phyloP scores from a whole-genome alignment of 2,113 vertebrate species.

The Ranitomeya imitator region DNA sequence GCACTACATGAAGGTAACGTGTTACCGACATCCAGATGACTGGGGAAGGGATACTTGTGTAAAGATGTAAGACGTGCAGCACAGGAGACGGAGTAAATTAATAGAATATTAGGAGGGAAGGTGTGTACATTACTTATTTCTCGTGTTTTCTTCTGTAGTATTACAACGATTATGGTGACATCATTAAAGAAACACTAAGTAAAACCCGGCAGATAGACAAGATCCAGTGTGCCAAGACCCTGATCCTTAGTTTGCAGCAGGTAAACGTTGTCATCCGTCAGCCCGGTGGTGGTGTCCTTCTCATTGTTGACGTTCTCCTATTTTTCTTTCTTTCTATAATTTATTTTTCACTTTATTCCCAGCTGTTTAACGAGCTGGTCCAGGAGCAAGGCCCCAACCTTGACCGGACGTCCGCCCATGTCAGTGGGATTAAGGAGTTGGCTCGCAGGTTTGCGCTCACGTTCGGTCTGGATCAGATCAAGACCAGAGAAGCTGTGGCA shows the following conservation, averaged over 20 bases:
- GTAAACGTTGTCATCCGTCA: conserved; percentile 68
- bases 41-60: not conserved
- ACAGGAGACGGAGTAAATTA: not conserved
- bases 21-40: not conserved
- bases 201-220: conserved; percentile 98
- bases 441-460: conserved; percentile 96
- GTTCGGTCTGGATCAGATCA: conserved; percentile 97
- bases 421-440: conserved; percentile 96
- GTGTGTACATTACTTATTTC: not conserved
- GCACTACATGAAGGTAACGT: conserved; percentile 97
- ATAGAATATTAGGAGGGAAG: not conserved
- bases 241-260: conserved; percentile 99
- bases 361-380: conserved; percentile 97
- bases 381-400: conserved; percentile 97
- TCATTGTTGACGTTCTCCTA: not conserved
- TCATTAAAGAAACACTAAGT: conserved; percentile 98
- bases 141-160: conserved; percentile 76
- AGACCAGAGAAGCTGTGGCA: conserved; percentile 96
- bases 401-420: conserved; percentile 95
- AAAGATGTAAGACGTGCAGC: not conserved
- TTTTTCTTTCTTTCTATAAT: not conserved
- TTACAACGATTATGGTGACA: conserved; percentile 98
- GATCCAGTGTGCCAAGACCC: conserved; percentile 98
- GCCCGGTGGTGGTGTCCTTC: not conserved
- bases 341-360: conserved; percentile 56